phyloP scores from a whole-genome alignment of 2,797 vertebrate species.

The Pseudopleuronectes americanus region DNA sequence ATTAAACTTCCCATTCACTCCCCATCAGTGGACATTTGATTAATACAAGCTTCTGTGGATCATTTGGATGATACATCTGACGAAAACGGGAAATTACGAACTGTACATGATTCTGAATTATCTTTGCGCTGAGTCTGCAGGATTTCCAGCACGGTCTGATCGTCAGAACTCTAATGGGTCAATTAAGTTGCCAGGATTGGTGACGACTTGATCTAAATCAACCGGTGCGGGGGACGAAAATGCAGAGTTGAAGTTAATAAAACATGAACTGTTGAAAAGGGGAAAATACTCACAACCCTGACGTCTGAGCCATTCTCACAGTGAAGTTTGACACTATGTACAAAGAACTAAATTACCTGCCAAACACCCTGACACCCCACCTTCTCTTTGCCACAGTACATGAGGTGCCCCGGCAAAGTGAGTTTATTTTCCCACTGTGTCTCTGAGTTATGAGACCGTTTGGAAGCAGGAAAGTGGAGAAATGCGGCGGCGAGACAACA shows the following conservation, averaged over 20 bases:
- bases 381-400: slow-evolving; percentile 62
- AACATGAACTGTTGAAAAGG: slow-evolving; percentile 47
- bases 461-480: slow-evolving; percentile 45
- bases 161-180: slow-evolving; percentile 30
- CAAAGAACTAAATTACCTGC: slow-evolving; percentile 78
- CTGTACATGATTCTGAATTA: slow-evolving; percentile 52
- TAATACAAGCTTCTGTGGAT: slow-evolving; percentile 74
- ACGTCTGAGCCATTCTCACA: slow-evolving; percentile 55
- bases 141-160: slow-evolving; percentile 36
- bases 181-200: slow-evolving; percentile 47
- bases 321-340: slow-evolving; percentile 71
- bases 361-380: slow-evolving; percentile 65
- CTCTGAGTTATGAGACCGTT: slow-evolving; percentile 65
- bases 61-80: slow-evolving; percentile 66
- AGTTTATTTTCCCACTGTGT: slow-evolving; percentile 69
- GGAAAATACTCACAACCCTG: slow-evolving; percentile 47
- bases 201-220: slow-evolving; percentile 57
- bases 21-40: slow-evolving; percentile 70
- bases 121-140: slow-evolving; percentile 40
- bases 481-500: slow-evolving; percentile 53
- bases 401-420: slow-evolving; percentile 61
- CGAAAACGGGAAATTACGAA: slow-evolving; percentile 50
- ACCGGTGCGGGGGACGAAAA: slow-evolving; percentile 46
- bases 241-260: slow-evolving; percentile 53
- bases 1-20: slow-evolving; percentile 79